Conservation (phyloP, 2,888 invertebrate species). For the Nesidiocoris tenuis region DNA sequence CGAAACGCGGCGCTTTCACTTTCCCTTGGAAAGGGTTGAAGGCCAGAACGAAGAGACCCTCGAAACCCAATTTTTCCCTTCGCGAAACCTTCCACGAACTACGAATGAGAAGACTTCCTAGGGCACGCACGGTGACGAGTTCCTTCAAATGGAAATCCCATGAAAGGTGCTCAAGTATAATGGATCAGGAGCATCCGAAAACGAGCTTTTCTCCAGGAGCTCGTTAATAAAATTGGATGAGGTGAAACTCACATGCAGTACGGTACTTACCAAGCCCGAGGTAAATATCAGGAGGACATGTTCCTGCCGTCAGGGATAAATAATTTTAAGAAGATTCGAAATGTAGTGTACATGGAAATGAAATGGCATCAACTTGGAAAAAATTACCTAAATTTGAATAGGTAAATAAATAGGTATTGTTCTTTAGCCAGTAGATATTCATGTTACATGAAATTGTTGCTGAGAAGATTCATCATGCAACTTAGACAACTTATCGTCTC, state of each 20-base stretch:
- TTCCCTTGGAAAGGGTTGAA: background rate
- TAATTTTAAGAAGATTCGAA: no score
- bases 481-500: no score
- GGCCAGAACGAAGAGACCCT: background rate
- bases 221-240: constrained; percentile 9
- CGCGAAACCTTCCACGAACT: background rate
- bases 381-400: no score
- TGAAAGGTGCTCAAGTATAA: background rate
- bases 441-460: no score
- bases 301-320: no score
- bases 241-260: background rate
- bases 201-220: background rate
- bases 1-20: background rate
- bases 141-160: background rate
- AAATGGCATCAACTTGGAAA: no score
- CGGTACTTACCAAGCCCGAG: no score
- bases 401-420: no score
- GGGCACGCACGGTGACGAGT: background rate
- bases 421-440: no score
- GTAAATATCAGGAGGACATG: no score
- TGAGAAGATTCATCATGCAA: no score
- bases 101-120: background rate
- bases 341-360: no score
- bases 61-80: background rate
- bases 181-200: background rate